Conservation (phyloP, 2,113 vertebrate genomes). For the Daboia siamensis region DNA sequence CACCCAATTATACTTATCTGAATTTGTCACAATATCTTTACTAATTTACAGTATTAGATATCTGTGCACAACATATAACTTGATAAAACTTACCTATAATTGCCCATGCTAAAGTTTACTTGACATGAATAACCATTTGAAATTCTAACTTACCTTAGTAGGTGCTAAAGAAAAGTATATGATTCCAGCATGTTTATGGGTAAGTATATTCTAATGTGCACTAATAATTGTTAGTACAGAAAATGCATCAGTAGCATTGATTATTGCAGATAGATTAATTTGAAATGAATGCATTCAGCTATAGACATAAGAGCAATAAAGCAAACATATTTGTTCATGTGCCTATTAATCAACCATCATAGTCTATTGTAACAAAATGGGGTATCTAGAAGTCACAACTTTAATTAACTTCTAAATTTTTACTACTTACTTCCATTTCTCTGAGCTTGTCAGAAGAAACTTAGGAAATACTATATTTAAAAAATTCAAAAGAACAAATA, state of each 20-base stretch:
- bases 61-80: constrained; percentile 27
- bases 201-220: neutral
- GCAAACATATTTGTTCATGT: constrained; percentile 5
- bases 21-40: too few relatives aligned
- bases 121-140: neutral
- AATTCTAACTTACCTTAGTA: neutral
- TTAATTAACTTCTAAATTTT: constrained; percentile 1
- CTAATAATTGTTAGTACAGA: neutral
- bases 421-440: neutral
- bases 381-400: neutral
- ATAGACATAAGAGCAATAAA: neutral
- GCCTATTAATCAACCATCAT: neutral
- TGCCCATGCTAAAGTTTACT: neutral
- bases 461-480: neutral
- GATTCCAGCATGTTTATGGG: neutral
- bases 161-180: neutral
- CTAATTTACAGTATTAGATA: neutral
- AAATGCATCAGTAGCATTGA: neutral
- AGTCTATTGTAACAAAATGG: constrained; percentile 22
- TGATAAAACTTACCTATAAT: neutral
- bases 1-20: too few relatives aligned
- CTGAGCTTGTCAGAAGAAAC: too few relatives aligned
- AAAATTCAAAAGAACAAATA: neutral
- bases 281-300: neutral
- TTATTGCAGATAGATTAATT: neutral